Conservation (phyloP, 2,113 vertebrate genomes). For the Psilopsiagon aurifrons region DNA sequence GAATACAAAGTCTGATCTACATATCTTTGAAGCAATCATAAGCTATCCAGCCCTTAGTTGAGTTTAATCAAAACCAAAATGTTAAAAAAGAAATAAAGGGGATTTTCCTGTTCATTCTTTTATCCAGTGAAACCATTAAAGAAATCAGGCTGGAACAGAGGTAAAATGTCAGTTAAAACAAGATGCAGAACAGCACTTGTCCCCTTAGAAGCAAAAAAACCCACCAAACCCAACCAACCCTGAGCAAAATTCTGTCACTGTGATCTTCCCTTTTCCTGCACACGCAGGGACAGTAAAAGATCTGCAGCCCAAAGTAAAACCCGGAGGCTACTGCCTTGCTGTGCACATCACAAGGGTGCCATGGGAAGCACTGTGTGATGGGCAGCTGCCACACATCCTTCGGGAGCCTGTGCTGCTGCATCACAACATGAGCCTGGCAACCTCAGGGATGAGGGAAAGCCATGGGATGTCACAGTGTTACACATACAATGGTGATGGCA, state of each 20-base stretch:
- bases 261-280: background rate
- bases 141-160: background rate
- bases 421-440: accelerated
- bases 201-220: background rate
- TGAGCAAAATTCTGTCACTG: background rate
- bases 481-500: accelerated
- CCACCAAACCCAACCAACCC: background rate
- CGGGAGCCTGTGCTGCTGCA: background rate
- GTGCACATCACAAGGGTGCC: accelerated
- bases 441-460: background rate
- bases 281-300: too few species aligned
- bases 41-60: background rate
- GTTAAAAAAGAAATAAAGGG: background rate
- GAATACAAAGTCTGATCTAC: background rate
- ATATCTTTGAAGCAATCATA: background rate
- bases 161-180: background rate
- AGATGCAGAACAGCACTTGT: background rate
- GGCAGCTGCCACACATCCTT: background rate
- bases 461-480: background rate
- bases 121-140: background rate
- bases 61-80: background rate
- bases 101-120: background rate
- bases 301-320: background rate
- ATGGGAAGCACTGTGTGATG: accelerated
- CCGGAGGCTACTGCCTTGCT: background rate